These are phyloP conservation scores for Ceratina australensis DNA, from an alignment of 1,140 invertebrate genomes.

Conservation along the genomic window DNA sequence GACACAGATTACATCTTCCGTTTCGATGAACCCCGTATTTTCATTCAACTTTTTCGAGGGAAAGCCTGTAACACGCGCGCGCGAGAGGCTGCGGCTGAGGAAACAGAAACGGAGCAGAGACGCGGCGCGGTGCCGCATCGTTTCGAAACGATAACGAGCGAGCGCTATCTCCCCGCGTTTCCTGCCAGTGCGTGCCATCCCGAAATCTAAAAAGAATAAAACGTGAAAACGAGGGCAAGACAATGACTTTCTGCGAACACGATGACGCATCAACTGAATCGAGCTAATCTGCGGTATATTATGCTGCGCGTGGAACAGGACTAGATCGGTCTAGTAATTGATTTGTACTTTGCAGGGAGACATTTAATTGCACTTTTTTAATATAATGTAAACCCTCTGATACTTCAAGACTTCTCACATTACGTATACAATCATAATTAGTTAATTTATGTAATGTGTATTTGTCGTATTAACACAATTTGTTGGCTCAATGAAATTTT, in stretches of 20 bases:
- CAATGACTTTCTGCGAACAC: constrained; percentile 60
- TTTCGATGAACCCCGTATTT: constrained; percentile 5
- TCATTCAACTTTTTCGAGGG: constrained; percentile 14
- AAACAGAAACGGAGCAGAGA: constrained; percentile 18
- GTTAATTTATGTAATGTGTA: no score
- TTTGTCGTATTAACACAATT: no score
- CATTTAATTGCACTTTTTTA: no score
- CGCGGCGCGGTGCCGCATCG: background rate
- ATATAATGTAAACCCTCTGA: no score
- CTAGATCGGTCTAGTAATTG: constrained; percentile 9
- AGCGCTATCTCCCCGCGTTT: constrained; percentile 55
- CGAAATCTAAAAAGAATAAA: constrained; percentile 58
- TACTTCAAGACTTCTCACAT: no score
- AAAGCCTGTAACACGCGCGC: background rate
- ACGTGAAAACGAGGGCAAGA: constrained; percentile 62
- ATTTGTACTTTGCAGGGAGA: background rate
- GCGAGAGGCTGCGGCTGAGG: background rate
- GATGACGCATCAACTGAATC: constrained; percentile 47
- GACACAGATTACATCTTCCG: background rate
- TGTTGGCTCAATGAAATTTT: no score
- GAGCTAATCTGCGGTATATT: constrained; percentile 22
- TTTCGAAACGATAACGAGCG: constrained; percentile 51
- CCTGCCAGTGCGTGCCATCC: constrained; percentile 58
- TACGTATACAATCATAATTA: no score
- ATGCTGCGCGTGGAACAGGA: background rate